phyloP scores from a whole-genome alignment of 2,888 invertebrate genomes.

The Zaprionus lineosus region DNA sequence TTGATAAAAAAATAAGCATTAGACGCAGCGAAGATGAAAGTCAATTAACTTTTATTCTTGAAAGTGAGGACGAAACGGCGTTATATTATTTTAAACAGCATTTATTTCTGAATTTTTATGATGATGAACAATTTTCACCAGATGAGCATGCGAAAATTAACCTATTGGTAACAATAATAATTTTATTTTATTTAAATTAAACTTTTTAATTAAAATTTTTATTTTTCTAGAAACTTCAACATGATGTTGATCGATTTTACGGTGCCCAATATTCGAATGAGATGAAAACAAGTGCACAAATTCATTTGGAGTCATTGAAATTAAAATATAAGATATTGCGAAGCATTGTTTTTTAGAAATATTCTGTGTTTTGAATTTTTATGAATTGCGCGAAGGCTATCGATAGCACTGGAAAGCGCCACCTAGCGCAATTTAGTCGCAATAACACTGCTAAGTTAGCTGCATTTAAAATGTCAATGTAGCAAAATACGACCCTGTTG shows the following conservation, averaged over 20 bases:
- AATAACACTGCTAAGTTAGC: slow-evolving; percentile 26
- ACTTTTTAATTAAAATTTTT: not conserved
- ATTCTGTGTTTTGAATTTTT: slow-evolving; percentile 11
- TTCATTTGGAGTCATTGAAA: slow-evolving; percentile 63
- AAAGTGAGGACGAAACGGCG: slow-evolving; percentile 46
- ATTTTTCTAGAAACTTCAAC: slow-evolving; percentile 67
- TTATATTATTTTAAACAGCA: slow-evolving; percentile 66
- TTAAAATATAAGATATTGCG: slow-evolving; percentile 70
- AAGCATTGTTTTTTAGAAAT: slow-evolving; percentile 34
- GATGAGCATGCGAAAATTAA: slow-evolving; percentile 10
- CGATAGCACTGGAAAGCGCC: slow-evolving; percentile 13
- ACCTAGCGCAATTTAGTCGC: slow-evolving; percentile 25
- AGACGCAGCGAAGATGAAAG: not conserved
- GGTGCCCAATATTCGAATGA: slow-evolving; percentile 31
- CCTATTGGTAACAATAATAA: slow-evolving; percentile 51
- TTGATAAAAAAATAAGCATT: slow-evolving; percentile 32
- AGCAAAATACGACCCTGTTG: slow-evolving; percentile 43
- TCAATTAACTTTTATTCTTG: slow-evolving; percentile 13
- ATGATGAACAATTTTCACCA: not conserved
- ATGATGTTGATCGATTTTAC: slow-evolving; percentile 66
- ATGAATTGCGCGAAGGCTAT: not conserved
- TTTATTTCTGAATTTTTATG: slow-evolving; percentile 33
- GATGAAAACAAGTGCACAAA: slow-evolving; percentile 16
- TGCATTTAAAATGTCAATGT: slow-evolving; percentile 32
- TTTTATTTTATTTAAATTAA: not conserved